These are phyloP conservation scores for Meteorus sp. DNA, from an alignment of 1,140 invertebrate species.

Conservation along the genomic window DNA sequence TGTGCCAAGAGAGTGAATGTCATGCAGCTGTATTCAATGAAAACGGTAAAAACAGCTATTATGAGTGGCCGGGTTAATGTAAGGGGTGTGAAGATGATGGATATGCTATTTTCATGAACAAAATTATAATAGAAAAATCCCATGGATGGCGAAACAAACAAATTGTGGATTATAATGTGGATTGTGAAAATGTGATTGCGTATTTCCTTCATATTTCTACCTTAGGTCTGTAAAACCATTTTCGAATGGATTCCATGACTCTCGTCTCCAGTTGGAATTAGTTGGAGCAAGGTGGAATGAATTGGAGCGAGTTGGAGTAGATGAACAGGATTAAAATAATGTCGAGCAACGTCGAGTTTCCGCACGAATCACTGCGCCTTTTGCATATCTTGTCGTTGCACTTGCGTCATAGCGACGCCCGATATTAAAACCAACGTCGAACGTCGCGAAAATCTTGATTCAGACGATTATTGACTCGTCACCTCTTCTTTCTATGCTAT, in stretches of 20 bases:
- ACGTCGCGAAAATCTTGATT: no score
- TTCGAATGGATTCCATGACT: constrained; percentile 83
- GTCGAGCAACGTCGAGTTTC: constrained; percentile 12
- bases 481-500: no score
- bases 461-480: not conserved
- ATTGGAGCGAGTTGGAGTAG: not conserved
- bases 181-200: no score
- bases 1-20: no score
- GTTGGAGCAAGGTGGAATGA: not conserved
- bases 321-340: constrained; percentile 3
- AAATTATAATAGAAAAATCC: no score
- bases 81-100: no score
- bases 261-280: constrained; percentile 10
- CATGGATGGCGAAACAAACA: no score
- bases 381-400: constrained; percentile 27
- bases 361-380: constrained; percentile 30
- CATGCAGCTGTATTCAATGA: no score
- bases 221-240: constrained; percentile 91
- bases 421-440: constrained; percentile 4
- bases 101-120: no score
- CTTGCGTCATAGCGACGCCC: constrained; percentile 31
- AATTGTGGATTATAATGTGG: not conserved
- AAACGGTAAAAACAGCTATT: no score
- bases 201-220: no score
- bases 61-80: no score